Base-by-base conservation (phyloP, 2,113 vertebrate genomes). In the Clarias magur region DNA sequence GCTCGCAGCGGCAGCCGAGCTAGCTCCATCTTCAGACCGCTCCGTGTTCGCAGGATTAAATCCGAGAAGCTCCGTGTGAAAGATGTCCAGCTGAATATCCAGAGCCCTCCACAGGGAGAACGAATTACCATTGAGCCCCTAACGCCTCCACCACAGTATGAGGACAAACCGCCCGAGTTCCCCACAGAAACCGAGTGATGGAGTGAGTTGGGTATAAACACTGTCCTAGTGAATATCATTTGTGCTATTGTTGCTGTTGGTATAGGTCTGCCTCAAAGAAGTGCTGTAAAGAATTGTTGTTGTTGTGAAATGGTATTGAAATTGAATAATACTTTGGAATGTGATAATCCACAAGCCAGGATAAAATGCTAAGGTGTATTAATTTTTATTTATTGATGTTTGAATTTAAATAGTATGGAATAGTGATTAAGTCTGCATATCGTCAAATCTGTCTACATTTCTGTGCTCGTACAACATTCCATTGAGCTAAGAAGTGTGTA, bases 1-100 rank as follows among this genome's bases (percentile, higher is more conserved):
- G 8, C 90, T 13, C 95, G 95, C 23, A 96, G 94, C 86, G 87
- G 85, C 90, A 96, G 97, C 23, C 96, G 95, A 48, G 91, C 96
- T 73, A 96, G 95, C 91, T 96, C 95, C 34, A 92, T 94, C 68
- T 95, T 98, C 80, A 96, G 96, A 72, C 97, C 98, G 0, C 95
- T 98, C 7, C 96, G 95, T 80, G 95, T 99, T 2, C 96, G 98
- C 16, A 95, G 98, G 89, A 97, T 99, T 91, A 97, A 97, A 88
- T 99, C 98, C 0, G 98, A 99, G 90, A 99, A 98, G 91, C 95
- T 99, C 42, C 97, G 98, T 91, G 92, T 97, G 30, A 99, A 97
- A 92, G 97, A 98, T 89, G 95, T 99, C 79, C 94, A 93, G 27
- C 89, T 96, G 62, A 93, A 95, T 87, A 94, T 95, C 65, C 90